A percentile compares a stretch with the other conserved stretches of the same genome.
Evolutionary conservation across 2,113 vertebrate genomes (phyloP).

Genomic region (Donacobius atricapilla): DNA sequence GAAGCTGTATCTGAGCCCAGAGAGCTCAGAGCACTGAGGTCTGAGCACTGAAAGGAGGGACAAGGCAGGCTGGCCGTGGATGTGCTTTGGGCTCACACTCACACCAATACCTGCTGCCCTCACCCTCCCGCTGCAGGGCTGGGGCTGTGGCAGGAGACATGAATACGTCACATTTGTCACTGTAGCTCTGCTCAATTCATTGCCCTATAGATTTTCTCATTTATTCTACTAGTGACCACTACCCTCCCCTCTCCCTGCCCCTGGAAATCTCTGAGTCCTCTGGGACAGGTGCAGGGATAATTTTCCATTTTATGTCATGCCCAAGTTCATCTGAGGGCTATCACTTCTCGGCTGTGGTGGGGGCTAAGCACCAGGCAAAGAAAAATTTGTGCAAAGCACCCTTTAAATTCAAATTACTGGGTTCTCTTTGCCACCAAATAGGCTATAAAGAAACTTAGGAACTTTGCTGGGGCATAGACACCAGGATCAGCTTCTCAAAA

Average conservation of each 20-base stretch:
- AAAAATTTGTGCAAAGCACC: neutral
- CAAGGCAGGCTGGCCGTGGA: neutral
- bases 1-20: neutral
- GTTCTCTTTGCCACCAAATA: neutral
- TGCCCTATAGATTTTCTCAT: neutral
- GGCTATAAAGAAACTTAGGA: neutral
- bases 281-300: neutral
- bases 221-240: neutral
- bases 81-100: neutral
- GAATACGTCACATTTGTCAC: rapidly evolving
- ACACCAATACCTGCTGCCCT: neutral
- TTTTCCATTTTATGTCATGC: neutral
- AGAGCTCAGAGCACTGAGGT: neutral
- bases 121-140: neutral
- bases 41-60: neutral
- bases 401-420: neutral
- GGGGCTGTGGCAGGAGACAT: neutral
- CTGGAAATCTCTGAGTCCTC: neutral
- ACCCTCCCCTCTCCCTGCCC: neutral
- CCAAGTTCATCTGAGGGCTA: neutral
- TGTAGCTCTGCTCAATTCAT: neutral
- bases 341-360: neutral
- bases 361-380: neutral
- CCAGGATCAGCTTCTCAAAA: neutral
- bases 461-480: neutral